Evolutionary conservation across 2,797 vertebrate species (phyloP), one percentile per base, ranked within the genome.

Genomic region (Morelia viridis): DNA sequence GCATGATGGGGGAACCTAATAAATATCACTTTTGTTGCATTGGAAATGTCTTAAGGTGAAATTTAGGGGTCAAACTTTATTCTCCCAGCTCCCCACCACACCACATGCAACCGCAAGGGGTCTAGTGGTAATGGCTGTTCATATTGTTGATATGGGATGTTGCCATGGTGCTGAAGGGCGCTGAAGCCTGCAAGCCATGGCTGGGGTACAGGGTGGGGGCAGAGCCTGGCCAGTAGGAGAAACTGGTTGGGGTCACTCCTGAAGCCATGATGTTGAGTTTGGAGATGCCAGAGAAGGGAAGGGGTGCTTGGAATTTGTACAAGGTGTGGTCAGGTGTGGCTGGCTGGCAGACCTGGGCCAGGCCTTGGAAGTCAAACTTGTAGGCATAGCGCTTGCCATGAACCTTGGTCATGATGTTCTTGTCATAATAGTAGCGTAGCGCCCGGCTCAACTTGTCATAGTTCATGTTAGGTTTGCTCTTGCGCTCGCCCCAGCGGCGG

Each of bases 391-490:
- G 98, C 96, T 99, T 99, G 93, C 99, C 99, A 0, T 99, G 99
- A 60, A 99, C 99, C 96, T 99, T 99, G 96, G 98, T 99, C 99
- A 99, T 99, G 97, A 99, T 99, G 98, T 99, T 99, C 91, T 99
- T 99, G 97, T 99, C 99, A 0, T 99, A 99, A 97, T 99, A 99
- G 97, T 99, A 99, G 94, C 99, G 99, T 95, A 99, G 98, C 0
- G 99, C 99, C 3, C 99, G 98, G 97, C 99, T 99, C 96, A 99
- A 98, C 97, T 99, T 99, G 97, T 99, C 99, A 2, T 99, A 99
- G 97, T 99, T 99, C 99, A 99, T 99, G 98, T 99, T 99, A 96
- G 99, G 99, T 91, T 99, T 99, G 98, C 99, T 99, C 94, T 99
- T 99, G 91, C 99, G 97, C 95, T 99, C 99, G 0, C 99, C 99